These are phyloP conservation scores for Amia ocellicauda DNA, from an alignment of 2,113 vertebrate species.

Conservation along the genomic window DNA sequence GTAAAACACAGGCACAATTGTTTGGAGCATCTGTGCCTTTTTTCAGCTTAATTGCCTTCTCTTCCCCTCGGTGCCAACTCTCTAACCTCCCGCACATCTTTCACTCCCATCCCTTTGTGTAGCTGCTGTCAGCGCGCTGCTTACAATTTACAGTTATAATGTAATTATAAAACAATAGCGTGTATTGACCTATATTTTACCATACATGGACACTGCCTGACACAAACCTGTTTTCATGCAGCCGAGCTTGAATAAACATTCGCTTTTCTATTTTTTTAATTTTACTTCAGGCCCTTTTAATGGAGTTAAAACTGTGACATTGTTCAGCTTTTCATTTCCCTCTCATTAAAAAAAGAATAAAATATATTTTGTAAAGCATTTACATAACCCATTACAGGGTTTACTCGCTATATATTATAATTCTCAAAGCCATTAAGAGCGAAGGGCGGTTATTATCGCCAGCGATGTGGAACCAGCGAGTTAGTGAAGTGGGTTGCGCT, in stretches of 20 bases:
- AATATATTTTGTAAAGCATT: conserved; percentile 31
- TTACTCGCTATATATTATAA: conserved; percentile 25
- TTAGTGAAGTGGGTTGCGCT: conserved; percentile 7
- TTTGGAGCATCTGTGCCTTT: no score
- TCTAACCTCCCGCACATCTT: no score
- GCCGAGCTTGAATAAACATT: no score
- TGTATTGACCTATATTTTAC: not conserved
- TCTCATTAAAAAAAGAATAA: conserved; percentile 38
- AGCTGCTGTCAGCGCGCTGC: no score
- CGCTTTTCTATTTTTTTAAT: not conserved
- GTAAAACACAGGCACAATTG: no score
- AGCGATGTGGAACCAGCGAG: conserved; percentile 41
- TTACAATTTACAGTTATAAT: no score
- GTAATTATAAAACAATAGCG: no score
- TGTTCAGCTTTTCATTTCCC: conserved; percentile 25
- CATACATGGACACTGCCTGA: not conserved
- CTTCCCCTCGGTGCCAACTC: no score
- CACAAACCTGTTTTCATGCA: no score
- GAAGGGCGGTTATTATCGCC: conserved; percentile 46
- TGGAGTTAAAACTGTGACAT: conserved; percentile 5
- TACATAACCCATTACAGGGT: conserved; percentile 20
- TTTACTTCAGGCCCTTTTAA: conserved; percentile 24
- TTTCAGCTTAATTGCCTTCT: no score
- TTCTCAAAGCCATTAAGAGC: conserved; percentile 29
- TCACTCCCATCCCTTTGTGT: no score